Base-by-base conservation (phyloP, 2,797 vertebrate species). In the Sebastes baramenuke region DNA sequence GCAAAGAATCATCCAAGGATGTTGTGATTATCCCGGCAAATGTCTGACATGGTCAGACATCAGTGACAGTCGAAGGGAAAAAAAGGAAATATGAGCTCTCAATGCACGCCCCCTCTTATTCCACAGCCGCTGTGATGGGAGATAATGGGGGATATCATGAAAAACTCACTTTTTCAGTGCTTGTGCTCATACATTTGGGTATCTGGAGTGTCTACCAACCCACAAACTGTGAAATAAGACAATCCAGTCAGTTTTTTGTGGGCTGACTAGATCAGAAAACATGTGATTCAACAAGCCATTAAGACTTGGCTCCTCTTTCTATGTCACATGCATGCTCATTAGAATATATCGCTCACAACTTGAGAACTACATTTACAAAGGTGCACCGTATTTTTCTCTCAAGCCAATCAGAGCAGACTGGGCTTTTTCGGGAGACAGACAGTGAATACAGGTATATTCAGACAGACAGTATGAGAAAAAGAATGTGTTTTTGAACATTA, bases 21-120 rank as follows among this genome's bases (percentile, higher is more conserved):
- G 60, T 52, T 60, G 11, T 32, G 54, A 72, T 76, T 72, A 36
- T 61, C 38, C 25, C 60, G 30, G 54, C 6, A n/a, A 69, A 64
- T 73, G 60, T 70, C n/a, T 79, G 81, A 79, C 16, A 42, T 20
- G 68, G 66, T 77, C 69, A 71, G 18, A 81, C 4, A 2, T 58
- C 42, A 27, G 67, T 32, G 61, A 56, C 42, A 55, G 74, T 16
- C 1, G 6, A 24, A 20, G 67, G 11, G 32, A 12, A 34, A 58
- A 59, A 79, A 72, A 29, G 36, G 8, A 79, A 61, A 52, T 42
- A 10, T 36, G 30, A 30, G 67, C 52, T 77, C 30, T 27, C 32
- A 68, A 61, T 8, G 1, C 30, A 61, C 49, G 4, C 59, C 55
- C 60, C 22, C 73, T 56, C 38, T 10, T 66, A 11, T 81, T 70